A percentile compares a stretch with the other conserved stretches of the same genome.
Conservation (phyloP, 2,888 invertebrate genomes). For the Crioceris asparagi region DNA sequence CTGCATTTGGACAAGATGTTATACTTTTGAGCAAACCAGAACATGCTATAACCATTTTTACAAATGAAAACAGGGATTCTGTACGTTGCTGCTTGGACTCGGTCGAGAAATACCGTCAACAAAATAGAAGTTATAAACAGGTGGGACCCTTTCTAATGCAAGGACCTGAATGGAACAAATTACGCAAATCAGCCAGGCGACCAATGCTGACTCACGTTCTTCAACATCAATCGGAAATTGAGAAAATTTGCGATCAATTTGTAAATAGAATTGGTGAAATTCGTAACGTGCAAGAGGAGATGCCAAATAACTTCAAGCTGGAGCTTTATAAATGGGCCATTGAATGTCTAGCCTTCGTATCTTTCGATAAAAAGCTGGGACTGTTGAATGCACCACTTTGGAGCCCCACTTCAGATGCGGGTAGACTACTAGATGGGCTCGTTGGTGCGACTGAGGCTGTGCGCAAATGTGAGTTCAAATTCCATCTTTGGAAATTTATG, state of each 20-base stretch:
- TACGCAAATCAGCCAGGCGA: slow-evolving; percentile 41
- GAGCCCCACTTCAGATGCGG: slow-evolving; percentile 45
- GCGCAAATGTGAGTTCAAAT: slow-evolving; percentile 37
- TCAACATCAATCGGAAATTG: slow-evolving; percentile 36
- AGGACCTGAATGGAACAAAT: slow-evolving; percentile 49
- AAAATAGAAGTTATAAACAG: slow-evolving; percentile 44
- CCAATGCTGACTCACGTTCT: slow-evolving; percentile 40
- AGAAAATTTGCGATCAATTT: slow-evolving; percentile 36
- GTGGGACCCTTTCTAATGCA: slow-evolving; percentile 47
- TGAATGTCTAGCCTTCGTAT: slow-evolving; percentile 49
- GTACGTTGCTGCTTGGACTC: slow-evolving; percentile 52
- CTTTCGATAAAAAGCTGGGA: slow-evolving; percentile 51
- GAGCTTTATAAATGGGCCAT: slow-evolving; percentile 59
- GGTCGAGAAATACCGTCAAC: slow-evolving; percentile 50
- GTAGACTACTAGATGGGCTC: slow-evolving; percentile 47
- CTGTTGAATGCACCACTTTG: slow-evolving; percentile 44
- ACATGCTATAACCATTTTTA: slow-evolving; percentile 50
- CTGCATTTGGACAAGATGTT: slow-evolving; percentile 52
- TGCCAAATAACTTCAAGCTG: slow-evolving; percentile 45
- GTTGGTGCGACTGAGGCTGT: slow-evolving; percentile 48
- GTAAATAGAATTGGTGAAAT: slow-evolving; percentile 41
- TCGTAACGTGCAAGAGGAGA: slow-evolving; percentile 53
- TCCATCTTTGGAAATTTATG: slow-evolving; percentile 54
- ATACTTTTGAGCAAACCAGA: slow-evolving; percentile 54
- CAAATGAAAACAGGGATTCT: slow-evolving; percentile 49